Percentiles rank a stretch among this genome's conserved stretches.
Evolutionary conservation across 2,888 invertebrate genomes (phyloP).

Genomic region (Nebria salina): DNA sequence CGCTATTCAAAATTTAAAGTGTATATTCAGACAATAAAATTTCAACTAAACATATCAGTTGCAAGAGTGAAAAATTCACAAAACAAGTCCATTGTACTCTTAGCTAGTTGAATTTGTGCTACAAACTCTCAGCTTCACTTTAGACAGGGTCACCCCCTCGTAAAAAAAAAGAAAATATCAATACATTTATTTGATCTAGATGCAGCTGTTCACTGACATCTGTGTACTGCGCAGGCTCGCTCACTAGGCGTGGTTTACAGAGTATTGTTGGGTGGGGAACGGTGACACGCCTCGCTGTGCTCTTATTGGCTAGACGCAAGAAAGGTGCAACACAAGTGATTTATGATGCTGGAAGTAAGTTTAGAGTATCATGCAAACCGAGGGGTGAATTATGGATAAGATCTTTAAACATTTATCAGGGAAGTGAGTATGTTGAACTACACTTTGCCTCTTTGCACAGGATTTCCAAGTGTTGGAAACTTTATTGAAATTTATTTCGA

Average conservation of each 20-base stretch:
- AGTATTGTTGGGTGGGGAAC: conserved; percentile 3
- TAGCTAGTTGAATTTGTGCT: conserved; percentile 25
- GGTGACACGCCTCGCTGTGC: conserved; percentile 26
- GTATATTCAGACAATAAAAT: not conserved
- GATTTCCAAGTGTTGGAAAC: not conserved
- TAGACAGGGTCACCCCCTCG: conserved; percentile 22
- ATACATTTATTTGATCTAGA: conserved; percentile 32
- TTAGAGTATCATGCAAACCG: conserved; percentile 13
- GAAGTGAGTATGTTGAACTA: not conserved
- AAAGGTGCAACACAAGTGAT: conserved; percentile 41
- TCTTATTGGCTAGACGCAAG: conserved; percentile 21
- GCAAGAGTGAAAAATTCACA: not conserved
- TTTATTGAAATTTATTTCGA: not conserved
- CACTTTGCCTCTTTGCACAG: not conserved
- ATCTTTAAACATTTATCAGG: not conserved
- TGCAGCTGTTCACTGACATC: conserved; percentile 37
- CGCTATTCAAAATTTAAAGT: not conserved
- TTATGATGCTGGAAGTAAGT: conserved; percentile 43
- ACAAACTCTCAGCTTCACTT: conserved; percentile 27
- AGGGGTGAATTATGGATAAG: not conserved
- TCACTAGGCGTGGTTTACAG: conserved; percentile 16
- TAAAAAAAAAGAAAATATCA: conserved; percentile 34
- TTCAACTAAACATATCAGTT: not conserved
- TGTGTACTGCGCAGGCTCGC: conserved; percentile 26
- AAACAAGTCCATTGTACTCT: not conserved